A percentile compares a stretch with the other conserved stretches of the same genome.
Conservation (phyloP, 2,888 invertebrate genomes). For the Clivina fossor region DNA sequence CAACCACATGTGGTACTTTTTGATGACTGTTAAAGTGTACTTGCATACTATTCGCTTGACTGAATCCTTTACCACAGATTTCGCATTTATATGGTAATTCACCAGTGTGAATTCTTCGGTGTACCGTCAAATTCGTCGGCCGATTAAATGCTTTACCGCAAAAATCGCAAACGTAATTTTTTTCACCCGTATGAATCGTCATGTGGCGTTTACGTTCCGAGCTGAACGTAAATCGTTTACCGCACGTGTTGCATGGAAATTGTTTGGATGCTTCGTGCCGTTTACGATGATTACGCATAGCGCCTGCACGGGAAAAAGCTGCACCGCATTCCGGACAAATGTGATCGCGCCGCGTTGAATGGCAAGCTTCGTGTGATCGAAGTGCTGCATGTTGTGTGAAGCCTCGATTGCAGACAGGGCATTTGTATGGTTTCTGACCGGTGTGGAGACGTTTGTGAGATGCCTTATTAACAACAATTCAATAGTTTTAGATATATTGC, state of each 20-base stretch:
- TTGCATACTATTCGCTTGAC: conserved; percentile 56
- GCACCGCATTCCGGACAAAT: conserved; percentile 42
- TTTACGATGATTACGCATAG: conserved; percentile 40
- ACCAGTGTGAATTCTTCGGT: conserved; percentile 58
- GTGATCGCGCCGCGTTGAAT: conserved; percentile 39
- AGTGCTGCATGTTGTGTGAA: conserved; percentile 43
- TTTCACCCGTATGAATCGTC: conserved; percentile 42
- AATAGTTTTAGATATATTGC: neutral
- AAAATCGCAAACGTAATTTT: conserved; percentile 50
- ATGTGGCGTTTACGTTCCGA: conserved; percentile 42
- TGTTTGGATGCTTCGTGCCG: conserved; percentile 38
- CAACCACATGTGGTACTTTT: too few relatives aligned
- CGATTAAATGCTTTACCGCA: conserved; percentile 59
- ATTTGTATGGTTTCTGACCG: conserved; percentile 42
- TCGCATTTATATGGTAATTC: conserved; percentile 58
- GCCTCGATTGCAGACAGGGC: conserved; percentile 40
- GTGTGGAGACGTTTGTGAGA: conserved; percentile 42
- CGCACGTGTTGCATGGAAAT: conserved; percentile 41
- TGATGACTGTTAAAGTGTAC: conserved; percentile 56
- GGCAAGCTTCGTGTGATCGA: conserved; percentile 41
- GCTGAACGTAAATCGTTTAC: conserved; percentile 40
- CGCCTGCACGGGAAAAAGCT: conserved; percentile 39
- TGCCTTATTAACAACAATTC: conserved; percentile 3
- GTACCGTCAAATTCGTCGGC: conserved; percentile 56
- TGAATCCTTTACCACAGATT: conserved; percentile 59